Evolutionary conservation across 2,888 invertebrate species (phyloP), one percentile per base, ranked within the genome.

Genomic region (Gnatocerus cornutus): DNA sequence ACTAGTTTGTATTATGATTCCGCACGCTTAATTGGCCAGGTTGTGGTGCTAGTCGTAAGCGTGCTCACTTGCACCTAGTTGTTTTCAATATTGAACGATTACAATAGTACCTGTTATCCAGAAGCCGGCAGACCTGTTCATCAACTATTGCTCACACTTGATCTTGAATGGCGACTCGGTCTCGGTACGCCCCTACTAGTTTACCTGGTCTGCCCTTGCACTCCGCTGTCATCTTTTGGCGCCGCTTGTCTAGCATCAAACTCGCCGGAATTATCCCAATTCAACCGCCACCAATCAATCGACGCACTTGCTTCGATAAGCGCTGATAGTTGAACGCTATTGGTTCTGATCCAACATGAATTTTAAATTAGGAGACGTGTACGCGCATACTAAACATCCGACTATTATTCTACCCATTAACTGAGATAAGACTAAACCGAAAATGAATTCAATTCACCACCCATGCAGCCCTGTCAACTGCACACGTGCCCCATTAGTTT

Each of bases 81-180:
- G 80, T 82, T 82, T 83, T 82, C 79, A 80, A 80, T 82, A 82
- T 83, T 81, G 81, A 83, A 82, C 80, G 82, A 82, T 82, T 81
- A 84, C 84, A 84, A 84, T 84, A 84, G 82, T 84, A 84, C 84
- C 84, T 84, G 84, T 84, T 84, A 83, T 80, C 79, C 82, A 78
- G 81, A 79, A 80, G 79, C 80, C 78, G 82, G 79, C 79, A 81
- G 83, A 84, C 84, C 83, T 84, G 84, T 84, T 85, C 82, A 82
- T 84, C 83, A 81, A 82, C 83, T 83, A 82, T 81, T 82, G 80
- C 82, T 82, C 79, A 81, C 81, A 83, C 82, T 82, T 82, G 83
- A 83, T 84, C 82, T 82, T 83, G 84, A 84, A 83, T 84, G 83
- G 82, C 81, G 81, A 79, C 81, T 76, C 72, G 76, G 74, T 21